Evolutionary conservation across 1,140 invertebrate genomes (phyloP).

Genomic region (Hyles vespertilio): DNA sequence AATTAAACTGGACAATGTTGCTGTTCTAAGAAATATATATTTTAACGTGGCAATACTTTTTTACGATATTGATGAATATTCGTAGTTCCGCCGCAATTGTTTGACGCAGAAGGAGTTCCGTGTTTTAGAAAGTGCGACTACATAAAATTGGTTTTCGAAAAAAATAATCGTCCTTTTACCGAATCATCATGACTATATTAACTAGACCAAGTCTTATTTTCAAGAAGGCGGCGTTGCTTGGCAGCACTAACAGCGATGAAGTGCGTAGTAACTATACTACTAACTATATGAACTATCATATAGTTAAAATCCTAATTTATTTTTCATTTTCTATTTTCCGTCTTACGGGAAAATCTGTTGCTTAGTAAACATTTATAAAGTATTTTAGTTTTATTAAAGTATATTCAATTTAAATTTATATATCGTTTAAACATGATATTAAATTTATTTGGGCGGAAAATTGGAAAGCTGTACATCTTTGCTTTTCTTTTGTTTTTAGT

Average conservation of each 20-base stretch:
- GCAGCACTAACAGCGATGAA: constrained; percentile 28
- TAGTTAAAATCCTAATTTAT: background rate
- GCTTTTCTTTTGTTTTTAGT: too few species aligned
- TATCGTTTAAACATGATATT: too few species aligned
- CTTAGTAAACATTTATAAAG: too few species aligned
- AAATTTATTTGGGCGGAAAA: too few species aligned
- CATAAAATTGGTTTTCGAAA: background rate
- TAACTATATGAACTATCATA: too few species aligned
- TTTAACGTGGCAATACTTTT: constrained; percentile 9
- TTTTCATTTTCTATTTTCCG: background rate
- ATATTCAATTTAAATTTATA: too few species aligned
- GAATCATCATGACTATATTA: constrained; percentile 40
- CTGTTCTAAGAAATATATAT: constrained; percentile 1
- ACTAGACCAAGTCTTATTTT: constrained; percentile 33
- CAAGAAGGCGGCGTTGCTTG: constrained; percentile 31
- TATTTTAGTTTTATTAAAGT: too few species aligned
- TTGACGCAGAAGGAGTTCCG: too few species aligned
- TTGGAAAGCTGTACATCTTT: too few species aligned
- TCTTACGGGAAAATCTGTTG: too few species aligned
- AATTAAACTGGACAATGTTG: background rate
- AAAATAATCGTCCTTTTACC: background rate
- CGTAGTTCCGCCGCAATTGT: too few species aligned
- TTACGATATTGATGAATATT: constrained; percentile 20
- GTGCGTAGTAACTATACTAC: constrained; percentile 41
- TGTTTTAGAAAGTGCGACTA: background rate